phyloP scores from a whole-genome alignment of 2,113 vertebrate genomes.

The Ceuthmochares aereus region DNA sequence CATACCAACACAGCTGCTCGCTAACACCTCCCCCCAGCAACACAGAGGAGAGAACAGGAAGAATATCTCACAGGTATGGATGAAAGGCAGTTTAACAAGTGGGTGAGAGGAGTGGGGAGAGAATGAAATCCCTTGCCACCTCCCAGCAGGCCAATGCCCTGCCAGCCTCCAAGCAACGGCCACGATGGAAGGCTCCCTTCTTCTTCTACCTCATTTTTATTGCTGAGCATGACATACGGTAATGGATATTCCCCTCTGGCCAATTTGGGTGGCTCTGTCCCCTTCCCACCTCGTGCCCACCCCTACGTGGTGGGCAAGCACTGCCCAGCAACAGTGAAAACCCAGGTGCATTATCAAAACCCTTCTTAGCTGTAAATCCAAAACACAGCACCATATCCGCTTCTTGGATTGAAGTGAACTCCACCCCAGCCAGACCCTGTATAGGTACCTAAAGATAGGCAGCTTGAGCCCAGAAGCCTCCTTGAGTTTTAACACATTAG shows the following conservation, averaged over 20 bases:
- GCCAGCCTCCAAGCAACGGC: background rate
- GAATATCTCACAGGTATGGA: too few relatives aligned
- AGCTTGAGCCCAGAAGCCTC: background rate
- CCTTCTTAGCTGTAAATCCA: background rate
- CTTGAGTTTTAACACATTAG: background rate
- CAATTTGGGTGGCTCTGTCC: background rate
- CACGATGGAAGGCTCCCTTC: background rate
- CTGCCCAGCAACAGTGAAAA: background rate
- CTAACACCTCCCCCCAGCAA: background rate
- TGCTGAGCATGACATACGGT: background rate
- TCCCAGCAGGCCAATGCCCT: background rate
- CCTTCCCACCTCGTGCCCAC: too few relatives aligned
- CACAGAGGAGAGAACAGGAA: background rate
- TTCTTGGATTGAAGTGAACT: fast-evolving
- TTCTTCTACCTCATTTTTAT: background rate
- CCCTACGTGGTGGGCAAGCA: fast-evolving
- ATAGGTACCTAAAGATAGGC: fast-evolving
- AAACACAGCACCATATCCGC: fast-evolving
- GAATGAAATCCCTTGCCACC: background rate
- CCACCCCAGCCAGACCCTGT: background rate
- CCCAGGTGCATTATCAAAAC: fast-evolving
- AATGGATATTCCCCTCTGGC: background rate
- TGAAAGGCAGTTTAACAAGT: background rate
- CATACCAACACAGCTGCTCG: background rate
- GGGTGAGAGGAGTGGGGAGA: too few relatives aligned